Evolutionary conservation across 1,140 invertebrate species (phyloP).

Genomic region (Pomacea maculata): DNA sequence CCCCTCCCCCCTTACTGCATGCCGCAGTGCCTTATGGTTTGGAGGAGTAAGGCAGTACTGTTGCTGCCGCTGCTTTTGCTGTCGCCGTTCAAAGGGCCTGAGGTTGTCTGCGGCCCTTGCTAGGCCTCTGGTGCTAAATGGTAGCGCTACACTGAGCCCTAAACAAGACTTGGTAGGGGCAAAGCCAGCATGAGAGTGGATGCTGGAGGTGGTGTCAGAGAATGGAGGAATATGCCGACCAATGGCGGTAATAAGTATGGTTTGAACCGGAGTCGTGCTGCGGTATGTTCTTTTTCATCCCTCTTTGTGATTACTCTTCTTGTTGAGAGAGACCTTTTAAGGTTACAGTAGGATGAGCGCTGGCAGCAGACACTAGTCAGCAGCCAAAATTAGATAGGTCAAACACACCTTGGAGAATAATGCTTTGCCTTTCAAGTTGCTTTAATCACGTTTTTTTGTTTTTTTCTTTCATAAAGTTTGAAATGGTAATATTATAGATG

Average conservation of each 20-base stretch:
- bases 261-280: not conserved
- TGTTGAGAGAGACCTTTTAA: too few relatives aligned
- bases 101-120: slow-evolving; percentile 27
- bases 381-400: too few relatives aligned
- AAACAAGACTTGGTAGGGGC: not conserved
- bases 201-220: slow-evolving; percentile 21
- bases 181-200: slow-evolving; percentile 23
- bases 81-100: slow-evolving; percentile 22
- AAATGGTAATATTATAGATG: too few relatives aligned
- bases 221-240: slow-evolving; percentile 28
- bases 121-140: slow-evolving; percentile 26
- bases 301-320: too few relatives aligned
- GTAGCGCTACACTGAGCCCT: not conserved
- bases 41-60: slow-evolving; percentile 16
- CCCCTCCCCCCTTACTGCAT: slow-evolving; percentile 7
- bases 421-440: too few relatives aligned
- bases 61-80: slow-evolving; percentile 7
- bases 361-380: too few relatives aligned
- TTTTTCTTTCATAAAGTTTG: too few relatives aligned
- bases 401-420: too few relatives aligned
- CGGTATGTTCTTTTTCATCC: not conserved
- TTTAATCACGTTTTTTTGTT: too few relatives aligned
- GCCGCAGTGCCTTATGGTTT: not conserved
- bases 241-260: slow-evolving; percentile 16
- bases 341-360: too few relatives aligned